Evolutionary conservation across 2,113 vertebrate species (phyloP).

Genomic region (Leucoraja erinaceus): DNA sequence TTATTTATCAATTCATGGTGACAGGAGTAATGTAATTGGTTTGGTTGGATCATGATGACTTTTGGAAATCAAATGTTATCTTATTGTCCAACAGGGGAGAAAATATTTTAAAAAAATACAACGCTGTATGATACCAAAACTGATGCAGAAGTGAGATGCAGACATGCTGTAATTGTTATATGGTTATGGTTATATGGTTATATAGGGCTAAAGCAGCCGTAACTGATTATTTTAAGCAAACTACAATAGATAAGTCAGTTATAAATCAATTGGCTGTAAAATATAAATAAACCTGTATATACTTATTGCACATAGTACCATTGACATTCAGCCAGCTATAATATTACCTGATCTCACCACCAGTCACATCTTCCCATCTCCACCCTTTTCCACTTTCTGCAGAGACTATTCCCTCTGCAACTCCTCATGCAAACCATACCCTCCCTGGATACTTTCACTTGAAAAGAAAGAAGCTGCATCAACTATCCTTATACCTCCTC

Average conservation of each 20-base stretch:
- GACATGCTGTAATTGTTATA: too few species aligned
- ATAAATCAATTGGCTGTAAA: not conserved
- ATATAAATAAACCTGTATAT: not conserved
- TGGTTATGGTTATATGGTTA: too few species aligned
- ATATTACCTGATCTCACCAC: too few species aligned
- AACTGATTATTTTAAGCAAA: slow-evolving; percentile 2
- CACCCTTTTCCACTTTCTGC: too few species aligned
- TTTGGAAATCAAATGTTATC: not conserved
- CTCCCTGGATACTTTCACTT: too few species aligned
- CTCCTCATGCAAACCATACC: too few species aligned
- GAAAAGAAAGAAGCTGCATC: too few species aligned
- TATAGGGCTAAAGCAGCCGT: not conserved
- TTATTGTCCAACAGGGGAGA: not conserved
- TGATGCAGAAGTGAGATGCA: too few species aligned
- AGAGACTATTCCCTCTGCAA: too few species aligned
- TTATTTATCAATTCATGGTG: not conserved
- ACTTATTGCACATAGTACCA: not conserved
- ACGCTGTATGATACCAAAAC: not conserved
- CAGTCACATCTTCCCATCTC: too few species aligned
- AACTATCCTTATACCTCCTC: too few species aligned
- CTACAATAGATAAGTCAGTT: not conserved
- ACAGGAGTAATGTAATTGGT: not conserved
- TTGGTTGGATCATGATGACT: not conserved
- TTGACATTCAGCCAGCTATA: not conserved
- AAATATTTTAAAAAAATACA: not conserved